Base-by-base conservation (phyloP, 2,113 vertebrate species). In the Eublepharis macularius region DNA sequence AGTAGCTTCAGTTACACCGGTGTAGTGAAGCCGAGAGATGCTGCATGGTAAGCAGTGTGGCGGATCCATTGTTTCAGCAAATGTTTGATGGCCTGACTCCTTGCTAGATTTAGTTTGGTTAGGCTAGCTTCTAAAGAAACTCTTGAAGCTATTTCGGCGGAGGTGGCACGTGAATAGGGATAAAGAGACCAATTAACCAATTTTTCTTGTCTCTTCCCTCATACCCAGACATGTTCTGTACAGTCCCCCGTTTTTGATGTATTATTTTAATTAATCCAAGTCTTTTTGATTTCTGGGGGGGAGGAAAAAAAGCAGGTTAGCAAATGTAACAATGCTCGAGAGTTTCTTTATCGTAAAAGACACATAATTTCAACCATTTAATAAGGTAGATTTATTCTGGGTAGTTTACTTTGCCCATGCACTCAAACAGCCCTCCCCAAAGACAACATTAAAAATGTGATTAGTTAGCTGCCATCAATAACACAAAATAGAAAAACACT, bases 381-480 rank as follows among this genome's bases (percentile, higher is more conserved):
- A 97, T 97, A 97, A 97, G 96, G 96, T 97, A 97, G 97, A 97
- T 97, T 97, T 97, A 97, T 97, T 97, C 96, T 96, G 95, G 95
- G 96, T 96, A 97, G 95, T 97, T 97, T 97, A 96, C 95, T 96
- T 97, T 96, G 95, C 96, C 95, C 96, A 95, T 97, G 96, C 96
- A 96, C 96, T 97, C 96, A 97, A 97, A 94, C 95, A 95, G 94
- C 95, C 96, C 96, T 97, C 96, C 97, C 97, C 96, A 96, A 97
- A 97, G 97, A 97, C 97, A 97, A 95, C 97, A 97, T 97, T 97
- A 97, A 97, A 97, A 97, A 97, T 97, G 96, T 97, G 97, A 97
- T 97, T 97, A 97, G 97, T 97, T 97, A 96, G 96, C 96, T 97
- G 96, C 96, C 97, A 97, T 97, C 97, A 97, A 97, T 97, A 97